Evolutionary conservation across 2,113 vertebrate species (phyloP).

Genomic region (Hypocryptadius cinnamomeus): DNA sequence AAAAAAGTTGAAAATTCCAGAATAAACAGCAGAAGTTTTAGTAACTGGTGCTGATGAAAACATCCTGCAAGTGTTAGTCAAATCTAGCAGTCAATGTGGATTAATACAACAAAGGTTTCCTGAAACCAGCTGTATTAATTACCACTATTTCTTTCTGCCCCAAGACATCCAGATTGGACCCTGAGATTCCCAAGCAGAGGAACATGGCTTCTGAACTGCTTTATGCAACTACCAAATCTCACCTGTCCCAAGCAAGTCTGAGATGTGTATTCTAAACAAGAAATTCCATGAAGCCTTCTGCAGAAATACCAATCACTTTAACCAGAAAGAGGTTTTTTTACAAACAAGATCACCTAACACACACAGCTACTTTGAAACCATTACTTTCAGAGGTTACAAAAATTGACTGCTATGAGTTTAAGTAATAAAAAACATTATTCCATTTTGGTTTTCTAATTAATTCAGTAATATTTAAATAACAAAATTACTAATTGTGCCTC

Average conservation of each 20-base stretch:
- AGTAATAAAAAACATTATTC: background rate
- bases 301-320: background rate
- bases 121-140: background rate
- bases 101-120: background rate
- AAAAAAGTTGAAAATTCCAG: background rate
- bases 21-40: background rate
- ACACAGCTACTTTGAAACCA: background rate
- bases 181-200: background rate
- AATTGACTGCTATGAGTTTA: background rate
- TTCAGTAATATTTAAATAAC: background rate
- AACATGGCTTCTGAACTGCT: background rate
- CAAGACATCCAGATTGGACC: background rate
- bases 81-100: background rate
- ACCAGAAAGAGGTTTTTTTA: background rate
- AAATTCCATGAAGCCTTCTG: background rate
- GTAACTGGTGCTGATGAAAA: background rate
- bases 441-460: background rate
- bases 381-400: background rate
- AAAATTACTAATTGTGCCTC: background rate
- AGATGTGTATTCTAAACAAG: background rate
- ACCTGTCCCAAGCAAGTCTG: background rate
- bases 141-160: background rate
- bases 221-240: background rate
- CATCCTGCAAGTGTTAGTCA: background rate
- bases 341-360: background rate